These are phyloP conservation scores for Euborellia annulipes DNA, from an alignment of 1,140 invertebrate genomes.

Conservation along the genomic window DNA sequence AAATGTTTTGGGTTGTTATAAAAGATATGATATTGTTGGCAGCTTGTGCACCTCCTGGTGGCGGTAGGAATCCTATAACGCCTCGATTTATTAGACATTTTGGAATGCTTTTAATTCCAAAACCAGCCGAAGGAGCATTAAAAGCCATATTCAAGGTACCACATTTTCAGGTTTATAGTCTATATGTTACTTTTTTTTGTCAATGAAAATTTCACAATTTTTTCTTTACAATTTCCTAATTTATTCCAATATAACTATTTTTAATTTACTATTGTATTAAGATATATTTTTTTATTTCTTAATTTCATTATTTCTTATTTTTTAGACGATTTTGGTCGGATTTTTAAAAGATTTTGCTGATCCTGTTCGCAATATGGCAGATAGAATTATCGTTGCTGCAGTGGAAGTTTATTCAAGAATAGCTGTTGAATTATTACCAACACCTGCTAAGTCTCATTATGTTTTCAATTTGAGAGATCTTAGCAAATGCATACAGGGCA, in stretches of 20 bases:
- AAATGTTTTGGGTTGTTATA: constrained; percentile 75
- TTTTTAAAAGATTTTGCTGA: constrained; percentile 61
- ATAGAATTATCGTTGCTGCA: constrained; percentile 57
- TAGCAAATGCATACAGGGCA: constrained; percentile 79
- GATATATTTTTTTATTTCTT: not conserved
- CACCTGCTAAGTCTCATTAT: constrained; percentile 79
- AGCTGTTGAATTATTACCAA: constrained; percentile 60
- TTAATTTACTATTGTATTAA: too few species aligned
- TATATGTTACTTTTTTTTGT: constrained; percentile 13
- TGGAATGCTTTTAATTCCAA: constrained; percentile 56
- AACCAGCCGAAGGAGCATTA: constrained; percentile 55
- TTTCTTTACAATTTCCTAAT: not conserved
- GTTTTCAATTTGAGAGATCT: constrained; percentile 80
- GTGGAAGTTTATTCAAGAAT: constrained; percentile 67
- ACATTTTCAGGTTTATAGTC: not conserved
- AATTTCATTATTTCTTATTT: too few species aligned
- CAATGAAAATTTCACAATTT: not conserved
- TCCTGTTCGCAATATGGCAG: constrained; percentile 49
- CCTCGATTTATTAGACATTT: constrained; percentile 74
- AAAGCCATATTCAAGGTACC: constrained; percentile 62
- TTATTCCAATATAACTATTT: too few species aligned
- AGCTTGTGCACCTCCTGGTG: constrained; percentile 78
- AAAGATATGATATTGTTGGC: constrained; percentile 62
- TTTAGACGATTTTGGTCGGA: constrained; percentile 50
- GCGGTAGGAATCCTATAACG: constrained; percentile 69